Base-by-base conservation (phyloP, 1,140 invertebrate genomes). In the Agrilus planipennis region DNA sequence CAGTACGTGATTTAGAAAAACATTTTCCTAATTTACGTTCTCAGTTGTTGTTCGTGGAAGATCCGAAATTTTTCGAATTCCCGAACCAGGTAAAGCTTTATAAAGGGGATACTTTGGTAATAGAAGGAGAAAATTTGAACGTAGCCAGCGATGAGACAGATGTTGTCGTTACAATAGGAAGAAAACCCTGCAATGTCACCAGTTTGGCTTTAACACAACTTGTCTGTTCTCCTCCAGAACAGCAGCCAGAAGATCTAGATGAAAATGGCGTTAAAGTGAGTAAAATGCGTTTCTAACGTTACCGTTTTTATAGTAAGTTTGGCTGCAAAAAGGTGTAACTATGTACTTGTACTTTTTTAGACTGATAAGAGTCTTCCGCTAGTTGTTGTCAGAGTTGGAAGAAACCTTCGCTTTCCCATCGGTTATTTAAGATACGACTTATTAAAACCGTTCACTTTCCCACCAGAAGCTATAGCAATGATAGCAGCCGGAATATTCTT, bases 91-190 rank as follows among this genome's bases (percentile, higher is more conserved):
- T 91, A 2, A 94, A 95, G 62, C 72, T 86, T 0, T 91, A 93
- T 54, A 92, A 94, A 58, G 91, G 89, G 19, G 93, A 97, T 61
- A 86, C 89, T 3, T 64, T 98, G 29, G 91, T 97, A 1, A 93
- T 98, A 50, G 90, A 95, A 65, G 91, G 91, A 5, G 84, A 90
- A 60, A 84, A 90, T 62, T 68, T 97, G 44, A 90, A 89, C 58
- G 72, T 84, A 46, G 91, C 90, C 5, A 84, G 87, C 59, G 88
- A 90, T 60, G 89, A 94, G 63, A 79, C 82, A 15, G 91, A 95
- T 65, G 88, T 98, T 1, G 77, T 83, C 49, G 92, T 99, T 5
- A 90, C 84, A 7, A 89, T 99, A 47, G 92, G 94, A 0, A 79
- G 75, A 1, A 69, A 77, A 51, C 69, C 74, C 4, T 97, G 93